Base-by-base conservation (phyloP, 2,888 invertebrate species). In the Heliconius ismenius region DNA sequence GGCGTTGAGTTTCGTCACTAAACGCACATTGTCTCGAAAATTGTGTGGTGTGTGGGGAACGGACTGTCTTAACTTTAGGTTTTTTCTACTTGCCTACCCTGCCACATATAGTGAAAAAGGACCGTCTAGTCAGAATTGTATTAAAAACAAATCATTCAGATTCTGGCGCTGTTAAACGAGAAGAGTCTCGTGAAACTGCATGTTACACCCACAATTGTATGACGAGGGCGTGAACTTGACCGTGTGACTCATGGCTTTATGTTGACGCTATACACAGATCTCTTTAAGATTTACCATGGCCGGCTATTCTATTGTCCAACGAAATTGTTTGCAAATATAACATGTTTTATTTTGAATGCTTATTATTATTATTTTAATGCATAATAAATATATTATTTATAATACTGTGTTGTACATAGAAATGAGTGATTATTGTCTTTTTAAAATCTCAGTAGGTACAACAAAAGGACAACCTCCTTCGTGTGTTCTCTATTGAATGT, bases 201-300 rank as follows among this genome's bases (percentile, higher is more conserved):
- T 73, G 72, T 43, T 63, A 73, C 75, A 60, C 74, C 78, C 73
- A 77, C 78, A 43, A 28, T 24, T 43, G 39, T 24, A 18, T 26
- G 74, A 68, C 67, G 77, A 73, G 82, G 82, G 81, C 83, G 81
- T 82, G 86, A 87, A 86, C 87, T 87, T 87, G 87, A 87, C 87
- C 87, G 85, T 69, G 79, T 87, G 87, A 87, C 80, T 87, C 87
- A 87, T 64, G 64, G 21, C 11, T 64, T 67, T 67, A 39, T 67
- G 39, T 39, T 65, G 65, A 65, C 39, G 65, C 65, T 67, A 15
- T 67, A 24, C 36, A 24, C 13, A 39, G 36, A 65, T 65, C 65
- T 65, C 65, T 32, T 65, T 65, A n/a, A 65, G 65, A 65, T 39
- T 24, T 24, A 36, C 65, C 65, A 65, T 65, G 65, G 36, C 65